phyloP scores from a whole-genome alignment of 1,140 invertebrate species.

The Venturia canescens region DNA sequence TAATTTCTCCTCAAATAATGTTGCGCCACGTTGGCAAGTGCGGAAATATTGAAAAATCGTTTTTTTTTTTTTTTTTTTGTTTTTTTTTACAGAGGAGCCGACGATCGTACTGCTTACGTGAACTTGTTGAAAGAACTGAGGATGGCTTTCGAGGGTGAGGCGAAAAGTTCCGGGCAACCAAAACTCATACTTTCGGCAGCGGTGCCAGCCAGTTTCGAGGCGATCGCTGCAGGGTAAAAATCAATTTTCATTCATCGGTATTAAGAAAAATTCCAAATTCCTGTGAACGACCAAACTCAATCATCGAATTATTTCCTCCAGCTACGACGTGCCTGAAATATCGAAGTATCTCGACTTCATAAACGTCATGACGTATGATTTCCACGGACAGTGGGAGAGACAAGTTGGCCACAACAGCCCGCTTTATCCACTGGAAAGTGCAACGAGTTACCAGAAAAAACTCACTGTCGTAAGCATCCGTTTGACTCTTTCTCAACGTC shows the following conservation, averaged over 20 bases:
- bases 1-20: too few species aligned
- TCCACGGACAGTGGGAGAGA: slow-evolving; percentile 95
- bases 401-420: slow-evolving; percentile 95
- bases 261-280: not conserved
- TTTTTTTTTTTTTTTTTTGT: slow-evolving; percentile 31
- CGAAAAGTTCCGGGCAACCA: slow-evolving; percentile 79
- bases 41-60: too few species aligned
- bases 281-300: not conserved
- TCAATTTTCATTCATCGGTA: slow-evolving; percentile 12
- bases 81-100: slow-evolving; percentile 81
- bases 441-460: slow-evolving; percentile 93
- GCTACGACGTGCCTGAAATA: slow-evolving; percentile 95
- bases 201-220: slow-evolving; percentile 94
- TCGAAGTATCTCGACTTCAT: slow-evolving; percentile 96
- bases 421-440: slow-evolving; percentile 91
- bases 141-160: slow-evolving; percentile 93
- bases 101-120: slow-evolving; percentile 89
- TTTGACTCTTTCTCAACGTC: slow-evolving; percentile 7
- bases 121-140: slow-evolving; percentile 90
- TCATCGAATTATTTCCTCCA: slow-evolving; percentile 59
- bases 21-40: too few species aligned
- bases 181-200: slow-evolving; percentile 92
- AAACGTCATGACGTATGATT: slow-evolving; percentile 97
- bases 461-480: slow-evolving; percentile 86
- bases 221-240: slow-evolving; percentile 88